Evolutionary conservation across 2,113 vertebrate genomes (phyloP).

Genomic region (Martes martes): DNA sequence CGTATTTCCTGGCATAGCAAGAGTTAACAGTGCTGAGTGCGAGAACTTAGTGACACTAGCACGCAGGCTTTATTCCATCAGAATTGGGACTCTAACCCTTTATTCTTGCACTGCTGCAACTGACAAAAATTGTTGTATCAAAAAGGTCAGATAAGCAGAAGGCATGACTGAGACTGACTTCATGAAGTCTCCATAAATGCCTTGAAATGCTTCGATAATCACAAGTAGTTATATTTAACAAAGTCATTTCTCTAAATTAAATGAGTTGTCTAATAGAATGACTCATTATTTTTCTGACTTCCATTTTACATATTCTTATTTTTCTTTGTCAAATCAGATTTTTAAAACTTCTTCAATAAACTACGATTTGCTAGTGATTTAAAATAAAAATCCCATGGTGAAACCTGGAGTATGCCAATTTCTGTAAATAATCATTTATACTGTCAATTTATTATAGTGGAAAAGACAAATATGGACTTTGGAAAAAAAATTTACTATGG

Average conservation of each 20-base stretch:
- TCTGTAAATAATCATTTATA: neutral
- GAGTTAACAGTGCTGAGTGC: neutral
- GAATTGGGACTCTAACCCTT: neutral
- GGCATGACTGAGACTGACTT: neutral
- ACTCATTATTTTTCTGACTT: neutral
- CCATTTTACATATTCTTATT: neutral
- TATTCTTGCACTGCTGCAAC: neutral
- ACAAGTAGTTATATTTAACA: neutral
- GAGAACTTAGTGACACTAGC: neutral
- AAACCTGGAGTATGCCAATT: neutral
- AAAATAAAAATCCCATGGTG: neutral
- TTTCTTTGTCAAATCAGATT: neutral
- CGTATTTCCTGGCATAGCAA: neutral
- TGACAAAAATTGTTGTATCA: neutral
- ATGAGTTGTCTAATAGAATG: neutral
- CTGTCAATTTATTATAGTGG: neutral
- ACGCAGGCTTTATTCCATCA: neutral
- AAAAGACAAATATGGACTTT: conserved; percentile 18
- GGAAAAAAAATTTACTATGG: neutral
- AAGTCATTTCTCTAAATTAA: neutral
- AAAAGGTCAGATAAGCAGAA: neutral
- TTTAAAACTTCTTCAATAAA: neutral
- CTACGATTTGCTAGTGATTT: neutral
- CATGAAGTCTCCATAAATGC: neutral
- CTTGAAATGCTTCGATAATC: neutral